Percentiles rank a stretch among this genome's conserved stretches.
phyloP scores from a whole-genome alignment of 2,797 vertebrate genomes.

The Sciurus carolinensis region DNA sequence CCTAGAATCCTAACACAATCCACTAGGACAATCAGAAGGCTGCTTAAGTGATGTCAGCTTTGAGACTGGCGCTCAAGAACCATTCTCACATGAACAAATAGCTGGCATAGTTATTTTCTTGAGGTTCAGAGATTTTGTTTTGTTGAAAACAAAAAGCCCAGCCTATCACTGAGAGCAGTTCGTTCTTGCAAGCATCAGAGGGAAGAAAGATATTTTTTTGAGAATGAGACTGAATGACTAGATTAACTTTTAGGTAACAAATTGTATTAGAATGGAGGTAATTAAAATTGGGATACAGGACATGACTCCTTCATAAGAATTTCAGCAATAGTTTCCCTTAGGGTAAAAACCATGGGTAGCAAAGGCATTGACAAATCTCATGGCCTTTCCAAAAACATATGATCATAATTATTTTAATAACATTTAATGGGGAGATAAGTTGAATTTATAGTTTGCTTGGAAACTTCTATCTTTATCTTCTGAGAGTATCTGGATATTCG shows the following conservation, averaged over 20 bases:
- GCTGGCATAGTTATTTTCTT: background rate
- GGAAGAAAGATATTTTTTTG: background rate
- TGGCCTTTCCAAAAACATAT: background rate
- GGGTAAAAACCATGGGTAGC: background rate
- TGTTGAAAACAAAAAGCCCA: background rate
- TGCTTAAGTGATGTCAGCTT: background rate
- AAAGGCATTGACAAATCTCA: background rate
- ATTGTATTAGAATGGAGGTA: background rate
- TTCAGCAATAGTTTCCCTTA: background rate
- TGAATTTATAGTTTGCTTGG: background rate
- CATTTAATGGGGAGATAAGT: background rate
- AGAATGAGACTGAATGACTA: background rate
- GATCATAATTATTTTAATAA: conserved; percentile 16
- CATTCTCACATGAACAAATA: background rate
- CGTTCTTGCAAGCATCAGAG: background rate
- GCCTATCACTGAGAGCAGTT: background rate
- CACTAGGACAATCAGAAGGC: background rate
- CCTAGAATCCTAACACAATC: background rate
- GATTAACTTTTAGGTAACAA: background rate
- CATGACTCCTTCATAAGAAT: background rate
- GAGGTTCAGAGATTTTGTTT: background rate
- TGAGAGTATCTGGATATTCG: background rate
- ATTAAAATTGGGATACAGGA: background rate
- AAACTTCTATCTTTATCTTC: conserved; percentile 1
- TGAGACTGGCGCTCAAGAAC: background rate